Evolutionary conservation across 2,113 vertebrate species (phyloP).

Genomic region (Xiphophorus hellerii): DNA sequence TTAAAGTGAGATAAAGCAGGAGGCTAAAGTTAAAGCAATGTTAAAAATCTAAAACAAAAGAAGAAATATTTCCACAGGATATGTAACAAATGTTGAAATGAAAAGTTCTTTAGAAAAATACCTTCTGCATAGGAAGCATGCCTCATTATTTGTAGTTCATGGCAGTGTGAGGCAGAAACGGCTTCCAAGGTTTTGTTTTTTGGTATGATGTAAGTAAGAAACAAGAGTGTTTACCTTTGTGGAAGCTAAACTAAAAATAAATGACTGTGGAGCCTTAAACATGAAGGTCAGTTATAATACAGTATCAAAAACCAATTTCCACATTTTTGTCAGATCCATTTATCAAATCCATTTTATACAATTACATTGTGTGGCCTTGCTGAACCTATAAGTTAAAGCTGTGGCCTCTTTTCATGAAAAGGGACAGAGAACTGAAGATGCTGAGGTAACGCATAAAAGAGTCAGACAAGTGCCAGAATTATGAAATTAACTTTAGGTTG

Average conservation of each 20-base stretch:
- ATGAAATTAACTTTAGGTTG: slow-evolving; percentile 50
- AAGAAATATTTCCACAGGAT: neutral
- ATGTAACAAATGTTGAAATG: slow-evolving; percentile 9
- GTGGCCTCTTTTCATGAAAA: slow-evolving; percentile 49
- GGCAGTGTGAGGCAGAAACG: slow-evolving; percentile 10
- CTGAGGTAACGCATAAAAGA: slow-evolving; percentile 23
- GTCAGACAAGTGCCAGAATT: slow-evolving; percentile 38
- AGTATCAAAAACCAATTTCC: slow-evolving; percentile 87
- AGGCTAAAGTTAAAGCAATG: slow-evolving; percentile 35
- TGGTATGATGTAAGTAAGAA: neutral
- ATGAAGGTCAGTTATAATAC: slow-evolving; percentile 87
- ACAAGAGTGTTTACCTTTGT: slow-evolving; percentile 29
- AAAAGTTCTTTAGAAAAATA: neutral
- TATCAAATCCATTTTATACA: slow-evolving; percentile 85
- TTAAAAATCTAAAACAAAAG: slow-evolving; percentile 32
- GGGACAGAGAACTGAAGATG: slow-evolving; percentile 50
- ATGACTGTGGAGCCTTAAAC: slow-evolving; percentile 80
- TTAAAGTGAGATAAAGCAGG: slow-evolving; percentile 15
- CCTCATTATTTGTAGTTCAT: slow-evolving; percentile 5
- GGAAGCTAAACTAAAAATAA: slow-evolving; percentile 73
- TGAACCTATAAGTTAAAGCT: slow-evolving; percentile 32
- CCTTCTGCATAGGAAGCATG: neutral
- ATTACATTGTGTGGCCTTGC: slow-evolving; percentile 79
- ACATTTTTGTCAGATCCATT: slow-evolving; percentile 85
- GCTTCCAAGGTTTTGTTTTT: slow-evolving; percentile 18